Percentiles rank a stretch among this genome's conserved stretches.
Conservation (phyloP, 2,888 invertebrate species). For the Colostygia pectinataria region DNA sequence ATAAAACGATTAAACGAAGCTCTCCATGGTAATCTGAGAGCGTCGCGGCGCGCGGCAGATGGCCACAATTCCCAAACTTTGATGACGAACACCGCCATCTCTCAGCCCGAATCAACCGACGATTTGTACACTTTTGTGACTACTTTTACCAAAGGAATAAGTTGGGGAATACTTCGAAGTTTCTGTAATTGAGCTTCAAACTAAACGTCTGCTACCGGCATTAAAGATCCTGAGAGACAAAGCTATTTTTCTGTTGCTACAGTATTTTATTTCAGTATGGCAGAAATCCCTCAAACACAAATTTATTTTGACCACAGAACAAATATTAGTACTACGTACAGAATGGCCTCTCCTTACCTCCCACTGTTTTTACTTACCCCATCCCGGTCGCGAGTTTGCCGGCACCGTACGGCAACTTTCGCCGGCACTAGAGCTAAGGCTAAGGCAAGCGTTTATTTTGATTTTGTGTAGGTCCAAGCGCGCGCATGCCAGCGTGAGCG, state of each 20-base stretch:
- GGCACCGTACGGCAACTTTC: too few species aligned
- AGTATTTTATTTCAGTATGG: too few species aligned
- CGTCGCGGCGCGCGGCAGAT: conserved; percentile 75
- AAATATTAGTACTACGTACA: too few species aligned
- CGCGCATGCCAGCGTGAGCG: too few species aligned
- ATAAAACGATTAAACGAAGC: conserved; percentile 83
- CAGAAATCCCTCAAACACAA: too few species aligned
- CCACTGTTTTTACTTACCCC: too few species aligned
- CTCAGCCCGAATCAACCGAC: conserved; percentile 61
- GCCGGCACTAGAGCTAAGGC: too few species aligned
- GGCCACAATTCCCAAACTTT: conserved; percentile 79
- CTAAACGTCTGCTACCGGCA: conserved; percentile 11
- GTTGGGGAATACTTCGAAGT: conserved; percentile 47
- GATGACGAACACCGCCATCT: conserved; percentile 72
- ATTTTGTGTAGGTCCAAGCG: too few species aligned
- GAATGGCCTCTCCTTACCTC: too few species aligned
- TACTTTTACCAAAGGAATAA: conserved; percentile 60
- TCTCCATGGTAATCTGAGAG: conserved; percentile 78
- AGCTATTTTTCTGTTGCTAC: conserved; percentile 1
- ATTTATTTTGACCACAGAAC: too few species aligned
- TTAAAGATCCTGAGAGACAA: conserved; percentile 8
- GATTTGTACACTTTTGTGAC: conserved; percentile 71
- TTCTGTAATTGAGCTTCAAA: conserved; percentile 26
- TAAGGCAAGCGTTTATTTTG: too few species aligned
- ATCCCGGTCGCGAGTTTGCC: too few species aligned